Base-by-base conservation (phyloP, 2,113 vertebrate genomes). In the Perccottus glenii region DNA sequence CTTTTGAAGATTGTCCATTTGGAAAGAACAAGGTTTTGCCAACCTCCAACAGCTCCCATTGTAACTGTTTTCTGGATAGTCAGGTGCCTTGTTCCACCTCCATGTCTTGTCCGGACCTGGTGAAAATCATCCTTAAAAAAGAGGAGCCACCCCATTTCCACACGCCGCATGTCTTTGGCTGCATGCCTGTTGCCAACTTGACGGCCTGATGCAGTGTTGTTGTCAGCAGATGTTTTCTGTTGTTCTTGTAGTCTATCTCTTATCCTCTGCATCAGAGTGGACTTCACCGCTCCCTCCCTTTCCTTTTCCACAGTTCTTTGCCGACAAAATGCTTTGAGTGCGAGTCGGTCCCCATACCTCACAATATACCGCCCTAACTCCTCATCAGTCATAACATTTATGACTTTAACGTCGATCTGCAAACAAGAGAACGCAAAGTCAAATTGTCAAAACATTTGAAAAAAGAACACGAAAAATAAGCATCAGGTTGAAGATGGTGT, bases 11-110 rank as follows among this genome's bases (percentile, higher is more conserved):
- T 27, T 47, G 15, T 67, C 45, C 65, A 48, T 65, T 65, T 55
- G 64, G 64, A 57, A 67, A 47, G 38, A 64, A 64, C 60, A 71
- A 42, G 60, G 35, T 44, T 33, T 71, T 49, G 6, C 59, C 40
- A 38, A 19, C 63, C 50, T 49, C 52, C 51, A 72, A 36, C 6
- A 72, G 52, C 43, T 12, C 35, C 50, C 51, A 71, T 48, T 48
- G 60, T 56, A n/a, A 56, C 11, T n/a, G 60, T 43, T 46, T 63
- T 71, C 51, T 71, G 42, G 11, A 71, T 44, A n/a, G 49, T 9
- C 42, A 72, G 60, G 19, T 72, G 45, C 36, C 15, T 27, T 56
- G 35, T 71, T 32, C 60, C 60, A 57, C 69, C 60, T 72, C 60
- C 69, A 56, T 64, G 16, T 57, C 44, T 72, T 64, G 36, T 48